These are phyloP conservation scores for Adelphocoris suturalis DNA, from an alignment of 2,888 invertebrate species.

Conservation along the genomic window DNA sequence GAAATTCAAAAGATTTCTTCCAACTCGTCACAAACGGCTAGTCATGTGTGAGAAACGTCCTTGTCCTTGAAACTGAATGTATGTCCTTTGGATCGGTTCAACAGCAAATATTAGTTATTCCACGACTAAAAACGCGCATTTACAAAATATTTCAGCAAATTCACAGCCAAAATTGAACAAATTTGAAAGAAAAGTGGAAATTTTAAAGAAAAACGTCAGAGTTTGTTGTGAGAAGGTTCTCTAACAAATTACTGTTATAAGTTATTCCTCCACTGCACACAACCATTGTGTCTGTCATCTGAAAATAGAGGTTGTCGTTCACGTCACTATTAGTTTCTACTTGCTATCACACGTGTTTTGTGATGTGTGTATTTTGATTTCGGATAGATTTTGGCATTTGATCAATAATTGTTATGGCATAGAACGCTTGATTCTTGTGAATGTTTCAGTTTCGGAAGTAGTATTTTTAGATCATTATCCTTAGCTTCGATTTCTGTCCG, in stretches of 20 bases:
- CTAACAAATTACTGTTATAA: background rate
- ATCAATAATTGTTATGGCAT: no score
- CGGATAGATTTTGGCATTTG: no score
- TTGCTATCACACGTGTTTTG: constrained; percentile 18
- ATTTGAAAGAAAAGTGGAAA: background rate
- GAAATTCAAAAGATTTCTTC: constrained; percentile 17
- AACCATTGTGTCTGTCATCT: background rate
- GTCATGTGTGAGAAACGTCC: constrained; percentile 50
- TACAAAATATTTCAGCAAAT: background rate
- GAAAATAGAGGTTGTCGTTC: background rate
- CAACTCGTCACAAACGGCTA: constrained; percentile 47
- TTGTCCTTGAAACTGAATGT: constrained; percentile 45
- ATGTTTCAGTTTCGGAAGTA: no score
- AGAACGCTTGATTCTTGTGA: no score
- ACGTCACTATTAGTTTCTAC: background rate
- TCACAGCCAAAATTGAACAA: background rate
- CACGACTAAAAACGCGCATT: background rate
- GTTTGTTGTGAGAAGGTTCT: background rate
- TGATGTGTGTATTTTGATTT: no score
- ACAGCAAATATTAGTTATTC: background rate
- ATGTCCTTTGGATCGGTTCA: background rate
- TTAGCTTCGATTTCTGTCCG: no score
- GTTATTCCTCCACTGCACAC: background rate
- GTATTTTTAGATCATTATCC: no score
- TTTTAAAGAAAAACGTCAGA: background rate